A percentile compares a stretch with the other conserved stretches of the same genome.
These are phyloP conservation scores for Leptinotarsa rubiginosa DNA, from an alignment of 2,888 invertebrate genomes.

Conservation along the genomic window DNA sequence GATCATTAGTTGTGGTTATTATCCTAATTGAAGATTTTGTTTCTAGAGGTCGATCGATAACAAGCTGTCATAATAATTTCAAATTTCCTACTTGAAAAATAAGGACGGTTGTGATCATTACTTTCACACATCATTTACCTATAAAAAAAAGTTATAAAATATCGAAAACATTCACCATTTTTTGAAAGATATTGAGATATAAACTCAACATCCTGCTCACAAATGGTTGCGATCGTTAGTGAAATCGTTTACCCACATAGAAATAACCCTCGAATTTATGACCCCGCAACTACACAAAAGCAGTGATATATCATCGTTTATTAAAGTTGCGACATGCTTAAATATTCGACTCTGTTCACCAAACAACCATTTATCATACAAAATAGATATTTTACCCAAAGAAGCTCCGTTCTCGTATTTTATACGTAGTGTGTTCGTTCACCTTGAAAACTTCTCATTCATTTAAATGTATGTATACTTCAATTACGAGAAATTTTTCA, in stretches of 20 bases:
- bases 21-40: too few species aligned
- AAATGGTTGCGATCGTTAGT: slow-evolving; percentile 46
- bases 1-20: too few species aligned
- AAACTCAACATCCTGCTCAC: slow-evolving; percentile 24
- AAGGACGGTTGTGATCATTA: too few species aligned
- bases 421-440: slow-evolving; percentile 1
- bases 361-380: slow-evolving; percentile 55
- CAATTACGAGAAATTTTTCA: too few species aligned
- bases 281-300: slow-evolving; percentile 50
- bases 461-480: not conserved
- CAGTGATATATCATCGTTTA: slow-evolving; percentile 58
- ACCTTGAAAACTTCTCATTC: slow-evolving; percentile 12
- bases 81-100: too few species aligned
- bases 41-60: too few species aligned
- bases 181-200: slow-evolving; percentile 4
- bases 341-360: slow-evolving; percentile 54
- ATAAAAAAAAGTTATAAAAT: not conserved
- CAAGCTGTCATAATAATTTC: too few species aligned
- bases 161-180: not conserved
- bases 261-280: slow-evolving; percentile 50
- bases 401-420: slow-evolving; percentile 2
- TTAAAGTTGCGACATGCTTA: slow-evolving; percentile 56
- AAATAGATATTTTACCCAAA: slow-evolving; percentile 35
- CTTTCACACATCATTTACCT: too few species aligned
- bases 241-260: slow-evolving; percentile 39